phyloP scores from a whole-genome alignment of 2,113 vertebrate species.

The Anoplopoma fimbria region DNA sequence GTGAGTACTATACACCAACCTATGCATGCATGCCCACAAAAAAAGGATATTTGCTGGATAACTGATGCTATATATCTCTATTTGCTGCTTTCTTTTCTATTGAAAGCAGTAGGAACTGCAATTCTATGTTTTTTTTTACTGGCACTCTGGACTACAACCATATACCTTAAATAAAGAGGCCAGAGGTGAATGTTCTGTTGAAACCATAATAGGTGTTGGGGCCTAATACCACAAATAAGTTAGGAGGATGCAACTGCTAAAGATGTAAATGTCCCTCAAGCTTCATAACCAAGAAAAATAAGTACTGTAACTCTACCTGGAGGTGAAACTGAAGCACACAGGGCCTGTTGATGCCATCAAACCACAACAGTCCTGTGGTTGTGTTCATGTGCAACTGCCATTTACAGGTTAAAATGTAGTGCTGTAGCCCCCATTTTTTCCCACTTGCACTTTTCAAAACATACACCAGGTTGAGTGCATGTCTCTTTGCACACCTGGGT shows the following conservation, averaged over 20 bases:
- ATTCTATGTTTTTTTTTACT: background rate
- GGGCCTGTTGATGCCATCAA: conserved; percentile 39
- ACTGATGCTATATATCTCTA: background rate
- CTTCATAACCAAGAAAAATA: conserved; percentile 48
- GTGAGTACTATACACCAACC: conserved; percentile 85
- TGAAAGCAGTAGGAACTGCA: background rate
- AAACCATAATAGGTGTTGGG: conserved; percentile 39
- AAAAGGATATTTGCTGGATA: background rate
- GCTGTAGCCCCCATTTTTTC: conserved; percentile 21
- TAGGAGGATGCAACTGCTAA: conserved; percentile 34
- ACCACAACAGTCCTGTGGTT: conserved; percentile 36
- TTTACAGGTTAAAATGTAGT: conserved; percentile 24
- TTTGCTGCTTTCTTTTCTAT: background rate
- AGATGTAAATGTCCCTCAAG: conserved; percentile 36
- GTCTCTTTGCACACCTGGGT: conserved; percentile 11
- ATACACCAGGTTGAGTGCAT: background rate
- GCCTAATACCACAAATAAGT: conserved; percentile 23
- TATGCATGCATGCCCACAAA: background rate
- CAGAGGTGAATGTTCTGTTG: conserved; percentile 43
- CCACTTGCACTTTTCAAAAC: conserved; percentile 21
- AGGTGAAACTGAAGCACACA: conserved; percentile 59
- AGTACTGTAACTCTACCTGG: conserved; percentile 50
- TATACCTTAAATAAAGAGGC: background rate
- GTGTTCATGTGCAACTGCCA: conserved; percentile 43
- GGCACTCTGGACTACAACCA: background rate